phyloP scores from a whole-genome alignment of 2,888 invertebrate species.

The Parapristionchus giblindavisi region DNA sequence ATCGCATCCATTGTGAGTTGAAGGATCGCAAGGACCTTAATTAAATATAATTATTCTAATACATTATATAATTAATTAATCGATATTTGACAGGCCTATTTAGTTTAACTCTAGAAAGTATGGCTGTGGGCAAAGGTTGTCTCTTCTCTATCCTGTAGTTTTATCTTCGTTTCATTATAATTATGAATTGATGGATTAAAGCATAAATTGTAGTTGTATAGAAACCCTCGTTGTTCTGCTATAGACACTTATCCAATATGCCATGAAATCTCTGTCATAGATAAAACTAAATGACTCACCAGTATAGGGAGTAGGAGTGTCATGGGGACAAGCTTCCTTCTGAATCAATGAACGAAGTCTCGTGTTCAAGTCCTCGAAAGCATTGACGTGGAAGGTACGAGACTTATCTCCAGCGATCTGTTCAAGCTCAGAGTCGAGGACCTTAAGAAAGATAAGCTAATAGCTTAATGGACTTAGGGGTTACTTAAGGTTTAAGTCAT shows the following conservation, averaged over 20 bases:
- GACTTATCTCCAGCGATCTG: slow-evolving; percentile 50
- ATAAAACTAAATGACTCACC: slow-evolving; percentile 6
- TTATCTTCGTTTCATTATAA: no score
- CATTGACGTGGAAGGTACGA: slow-evolving; percentile 62
- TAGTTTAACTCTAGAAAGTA: no score
- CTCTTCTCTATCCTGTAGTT: no score
- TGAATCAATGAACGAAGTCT: slow-evolving; percentile 63
- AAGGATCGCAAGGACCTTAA: slow-evolving; percentile 60
- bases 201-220: no score
- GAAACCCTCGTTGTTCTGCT: no score
- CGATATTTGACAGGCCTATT: no score
- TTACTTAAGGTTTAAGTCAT: not conserved
- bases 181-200: no score
- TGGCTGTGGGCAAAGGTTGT: no score
- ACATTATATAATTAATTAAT: no score
- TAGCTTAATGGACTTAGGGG: not conserved
- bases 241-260: no score
- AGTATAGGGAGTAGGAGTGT: slow-evolving; percentile 40
- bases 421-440: slow-evolving; percentile 50
- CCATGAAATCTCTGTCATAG: no score
- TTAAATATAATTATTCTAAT: not conserved
- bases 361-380: slow-evolving; percentile 66
- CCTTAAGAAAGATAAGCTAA: slow-evolving; percentile 37
- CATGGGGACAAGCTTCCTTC: slow-evolving; percentile 60
- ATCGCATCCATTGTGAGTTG: slow-evolving; percentile 60